phyloP scores from a whole-genome alignment of 2,113 vertebrate genomes.

The Amphilophus citrinellus region DNA sequence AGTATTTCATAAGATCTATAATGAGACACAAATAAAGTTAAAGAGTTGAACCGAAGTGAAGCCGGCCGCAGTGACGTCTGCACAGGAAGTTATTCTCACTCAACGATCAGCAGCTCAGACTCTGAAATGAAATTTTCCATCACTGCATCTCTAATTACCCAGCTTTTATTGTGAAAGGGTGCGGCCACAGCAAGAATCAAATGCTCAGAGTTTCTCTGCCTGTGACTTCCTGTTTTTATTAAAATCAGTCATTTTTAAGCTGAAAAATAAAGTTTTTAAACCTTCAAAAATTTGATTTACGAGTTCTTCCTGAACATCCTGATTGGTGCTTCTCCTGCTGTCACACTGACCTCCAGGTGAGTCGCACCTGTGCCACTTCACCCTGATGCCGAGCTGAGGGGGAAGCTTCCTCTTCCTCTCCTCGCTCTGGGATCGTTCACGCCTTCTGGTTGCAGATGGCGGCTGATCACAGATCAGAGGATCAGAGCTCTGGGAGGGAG shows the following conservation, averaged over 20 bases:
- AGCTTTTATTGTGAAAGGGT: constrained; percentile 1
- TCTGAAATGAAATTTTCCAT: background rate
- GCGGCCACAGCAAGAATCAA: background rate
- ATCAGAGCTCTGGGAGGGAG: background rate
- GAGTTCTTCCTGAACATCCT: no score
- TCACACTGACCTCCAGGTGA: constrained; percentile 4
- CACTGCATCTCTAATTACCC: background rate
- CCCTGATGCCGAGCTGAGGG: background rate
- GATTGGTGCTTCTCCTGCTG: background rate
- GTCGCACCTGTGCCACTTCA: background rate
- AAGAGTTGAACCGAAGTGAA: no score
- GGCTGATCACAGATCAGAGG: constrained; percentile 13
- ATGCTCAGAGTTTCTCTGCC: background rate
- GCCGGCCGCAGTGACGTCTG: no score
- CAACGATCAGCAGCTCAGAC: background rate
- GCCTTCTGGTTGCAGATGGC: background rate
- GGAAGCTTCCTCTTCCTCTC: background rate
- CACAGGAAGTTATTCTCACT: no score
- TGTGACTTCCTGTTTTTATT: no score
- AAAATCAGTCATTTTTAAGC: no score
- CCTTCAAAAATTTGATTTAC: no score
- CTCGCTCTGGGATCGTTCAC: background rate
- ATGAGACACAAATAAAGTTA: background rate
- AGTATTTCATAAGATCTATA: background rate
- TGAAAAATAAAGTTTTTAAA: no score